Conservation (phyloP, 2,888 invertebrate genomes). For the Synanthedon andrenaeformis region DNA sequence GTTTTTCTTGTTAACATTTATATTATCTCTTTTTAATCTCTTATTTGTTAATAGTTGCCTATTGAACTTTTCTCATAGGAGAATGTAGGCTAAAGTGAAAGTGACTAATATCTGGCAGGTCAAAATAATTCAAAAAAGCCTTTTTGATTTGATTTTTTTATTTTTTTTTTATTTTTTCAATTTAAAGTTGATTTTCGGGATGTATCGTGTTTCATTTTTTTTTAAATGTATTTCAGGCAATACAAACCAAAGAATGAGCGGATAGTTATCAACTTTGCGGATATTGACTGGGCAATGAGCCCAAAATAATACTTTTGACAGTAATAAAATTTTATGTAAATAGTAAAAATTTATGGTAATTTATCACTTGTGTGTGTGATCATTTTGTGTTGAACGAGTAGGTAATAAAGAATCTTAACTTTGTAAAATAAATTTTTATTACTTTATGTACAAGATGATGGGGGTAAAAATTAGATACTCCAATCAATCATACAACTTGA, state of each 20-base stretch:
- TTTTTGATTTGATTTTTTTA: too few species aligned
- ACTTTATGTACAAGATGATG: conserved; percentile 63
- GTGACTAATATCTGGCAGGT: too few species aligned
- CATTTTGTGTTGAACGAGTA: background rate
- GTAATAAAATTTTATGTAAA: background rate
- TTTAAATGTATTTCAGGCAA: conserved; percentile 63
- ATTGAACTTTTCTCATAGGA: too few species aligned
- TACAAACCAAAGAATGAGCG: conserved; percentile 71
- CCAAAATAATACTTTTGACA: conserved; percentile 5
- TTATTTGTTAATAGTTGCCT: too few species aligned
- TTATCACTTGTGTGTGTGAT: background rate
- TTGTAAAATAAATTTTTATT: conserved; percentile 66
- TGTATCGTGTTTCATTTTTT: too few species aligned
- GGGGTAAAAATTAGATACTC: conserved; percentile 41
- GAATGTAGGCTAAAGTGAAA: too few species aligned
- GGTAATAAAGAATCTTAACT: conserved; percentile 14
- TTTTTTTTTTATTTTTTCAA: too few species aligned
- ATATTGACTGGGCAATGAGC: conserved; percentile 59
- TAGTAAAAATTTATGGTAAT: background rate
- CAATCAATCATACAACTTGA: conserved; percentile 43
- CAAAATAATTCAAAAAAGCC: background rate
- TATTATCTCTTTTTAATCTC: background rate
- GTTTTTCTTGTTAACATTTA: background rate
- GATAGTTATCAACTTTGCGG: conserved; percentile 78
- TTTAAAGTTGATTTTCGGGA: too few species aligned